Conservation (phyloP, 2,113 vertebrate species). For the Leptodactylus fuscus region DNA sequence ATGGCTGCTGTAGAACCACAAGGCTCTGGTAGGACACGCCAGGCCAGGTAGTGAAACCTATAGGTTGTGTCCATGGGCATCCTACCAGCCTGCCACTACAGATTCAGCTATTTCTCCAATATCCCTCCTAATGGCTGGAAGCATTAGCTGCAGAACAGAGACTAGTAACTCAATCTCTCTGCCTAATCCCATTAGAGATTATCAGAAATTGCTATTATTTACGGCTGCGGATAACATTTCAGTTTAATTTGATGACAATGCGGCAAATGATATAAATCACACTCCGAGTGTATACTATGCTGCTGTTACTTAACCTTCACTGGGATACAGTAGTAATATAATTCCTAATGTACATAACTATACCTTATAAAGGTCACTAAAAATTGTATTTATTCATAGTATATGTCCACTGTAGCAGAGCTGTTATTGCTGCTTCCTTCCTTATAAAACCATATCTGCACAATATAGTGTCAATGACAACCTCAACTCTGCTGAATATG, state of each 20-base stretch:
- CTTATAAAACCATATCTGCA: neutral
- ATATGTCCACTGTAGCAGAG: neutral
- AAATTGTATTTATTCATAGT: no score
- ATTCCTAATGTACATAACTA: no score
- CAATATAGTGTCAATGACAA: neutral
- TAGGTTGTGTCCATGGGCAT: no score
- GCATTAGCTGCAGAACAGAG: neutral
- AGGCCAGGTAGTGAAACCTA: no score
- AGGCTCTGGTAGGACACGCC: no score
- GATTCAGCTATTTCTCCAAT: neutral
- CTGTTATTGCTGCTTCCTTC: no score
- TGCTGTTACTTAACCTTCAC: neutral
- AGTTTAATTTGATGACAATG: conserved; percentile 14
- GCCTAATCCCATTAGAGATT: conserved; percentile 12
- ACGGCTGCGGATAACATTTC: neutral
- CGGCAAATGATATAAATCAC: neutral
- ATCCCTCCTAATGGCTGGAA: neutral
- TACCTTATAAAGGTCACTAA: neutral
- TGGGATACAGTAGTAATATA: neutral
- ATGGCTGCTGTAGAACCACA: neutral
- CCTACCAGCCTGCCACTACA: no score
- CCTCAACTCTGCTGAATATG: neutral
- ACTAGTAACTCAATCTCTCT: neutral
- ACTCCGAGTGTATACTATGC: neutral
- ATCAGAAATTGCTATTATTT: conserved; percentile 3